Evolutionary conservation across 2,797 vertebrate species (phyloP).

Genomic region (Nyctalus aviator): DNA sequence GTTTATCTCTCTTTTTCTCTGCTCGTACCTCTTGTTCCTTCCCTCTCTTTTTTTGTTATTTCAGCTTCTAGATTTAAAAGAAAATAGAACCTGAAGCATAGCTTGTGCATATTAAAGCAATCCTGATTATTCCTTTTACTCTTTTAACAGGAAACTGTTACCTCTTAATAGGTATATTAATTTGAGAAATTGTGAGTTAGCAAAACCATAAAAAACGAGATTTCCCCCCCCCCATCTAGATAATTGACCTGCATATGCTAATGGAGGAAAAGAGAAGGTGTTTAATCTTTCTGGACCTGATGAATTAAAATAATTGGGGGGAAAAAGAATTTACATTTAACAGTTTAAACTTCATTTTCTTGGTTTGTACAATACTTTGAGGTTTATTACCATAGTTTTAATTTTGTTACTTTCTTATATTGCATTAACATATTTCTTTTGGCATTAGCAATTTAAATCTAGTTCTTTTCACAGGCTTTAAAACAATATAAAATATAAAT

Average conservation of each 20-base stretch:
- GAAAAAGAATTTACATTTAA: neutral
- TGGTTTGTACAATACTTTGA: neutral
- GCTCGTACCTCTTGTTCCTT: neutral
- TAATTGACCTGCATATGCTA: neutral
- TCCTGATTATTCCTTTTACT: neutral
- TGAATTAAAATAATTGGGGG: neutral
- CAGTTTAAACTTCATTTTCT: neutral
- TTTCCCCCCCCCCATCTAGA: neutral
- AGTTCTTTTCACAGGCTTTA: neutral
- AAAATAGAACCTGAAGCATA: neutral
- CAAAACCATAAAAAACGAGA: neutral
- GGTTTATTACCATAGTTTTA: neutral
- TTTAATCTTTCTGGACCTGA: neutral
- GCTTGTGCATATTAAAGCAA: conserved; percentile 27
- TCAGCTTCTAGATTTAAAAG: neutral
- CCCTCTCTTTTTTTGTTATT: neutral
- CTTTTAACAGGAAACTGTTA: neutral
- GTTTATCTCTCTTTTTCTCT: neutral
- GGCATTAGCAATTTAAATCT: neutral
- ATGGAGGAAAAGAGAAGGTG: neutral
- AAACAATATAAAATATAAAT: neutral
- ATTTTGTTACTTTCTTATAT: neutral
- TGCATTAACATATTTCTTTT: neutral
- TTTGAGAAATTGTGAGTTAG: conserved; percentile 1
- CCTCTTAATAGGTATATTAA: neutral